Percentiles rank a stretch among this genome's conserved stretches.
Conservation (phyloP, 2,113 vertebrate species). For the Dasypus novemcinctus region DNA sequence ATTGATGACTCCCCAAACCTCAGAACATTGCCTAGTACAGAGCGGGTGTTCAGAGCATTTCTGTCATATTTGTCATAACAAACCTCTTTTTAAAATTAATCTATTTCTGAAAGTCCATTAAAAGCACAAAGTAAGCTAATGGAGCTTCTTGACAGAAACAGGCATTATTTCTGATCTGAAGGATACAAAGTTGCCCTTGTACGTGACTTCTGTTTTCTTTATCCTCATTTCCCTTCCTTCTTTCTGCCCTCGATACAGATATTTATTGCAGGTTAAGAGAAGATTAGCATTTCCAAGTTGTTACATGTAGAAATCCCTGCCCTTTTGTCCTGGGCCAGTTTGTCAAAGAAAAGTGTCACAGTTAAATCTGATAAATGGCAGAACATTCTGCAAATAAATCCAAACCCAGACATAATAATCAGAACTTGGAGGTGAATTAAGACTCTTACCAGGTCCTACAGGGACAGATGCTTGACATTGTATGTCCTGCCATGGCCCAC, state of each 20-base stretch:
- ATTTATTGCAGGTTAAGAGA: neutral
- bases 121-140: neutral
- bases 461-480: too few relatives aligned
- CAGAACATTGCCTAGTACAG: fast-evolving
- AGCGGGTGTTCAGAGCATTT: neutral
- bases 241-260: neutral
- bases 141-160: fast-evolving
- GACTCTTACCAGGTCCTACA: too few relatives aligned
- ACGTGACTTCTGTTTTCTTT: too few relatives aligned
- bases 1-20: neutral
- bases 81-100: fast-evolving
- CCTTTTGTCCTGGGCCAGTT: slow-evolving; percentile 8
- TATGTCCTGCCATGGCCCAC: too few relatives aligned
- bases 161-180: fast-evolving
- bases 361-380: slow-evolving; percentile 42
- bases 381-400: slow-evolving; percentile 21
- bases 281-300: neutral
- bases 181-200: fast-evolving
- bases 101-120: neutral
- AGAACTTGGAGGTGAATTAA: neutral
- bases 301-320: neutral
- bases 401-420: neutral
- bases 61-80: too few relatives aligned
- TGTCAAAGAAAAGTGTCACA: neutral
- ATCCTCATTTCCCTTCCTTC: fast-evolving